Evolutionary conservation across 1,140 invertebrate species (phyloP), one percentile per base, ranked within the genome.

Genomic region (Diachasmimorpha longicaudata): DNA sequence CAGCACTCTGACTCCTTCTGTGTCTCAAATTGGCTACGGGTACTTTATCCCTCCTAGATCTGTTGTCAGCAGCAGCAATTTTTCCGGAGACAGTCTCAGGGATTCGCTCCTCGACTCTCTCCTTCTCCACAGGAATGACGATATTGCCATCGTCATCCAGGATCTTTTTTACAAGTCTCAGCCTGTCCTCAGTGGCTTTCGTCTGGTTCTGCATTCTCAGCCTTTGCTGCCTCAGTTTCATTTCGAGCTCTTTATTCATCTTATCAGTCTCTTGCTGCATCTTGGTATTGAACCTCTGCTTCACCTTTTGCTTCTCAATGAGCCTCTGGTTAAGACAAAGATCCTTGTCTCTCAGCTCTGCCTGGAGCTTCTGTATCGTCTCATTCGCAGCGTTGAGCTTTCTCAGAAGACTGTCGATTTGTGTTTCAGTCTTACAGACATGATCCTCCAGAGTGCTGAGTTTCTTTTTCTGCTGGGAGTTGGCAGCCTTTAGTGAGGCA

Each of bases 1-100:
- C 93, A 8, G 93, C 93, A 8, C 96, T 97, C 44, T 94, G 91
- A 0, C 96, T 96, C 48, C 96, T 89, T 67, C 94, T 89, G 78
- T 96, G 93, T 5, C 94, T 88, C 16, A 91, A 91, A 85, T 96
- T 95, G 0, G 92, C 90, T n/a, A 94, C 91, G 1, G 93, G 90
- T 55, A 83, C 70, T 79, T 81, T 82, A 69, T 88, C 86, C 79
- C 85, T 58, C 23, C 55, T 46, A 5, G 69, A 66, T 37, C 67
- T 58, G 25, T 10, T 68, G 16, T 76, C 68, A 13, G 11, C 39
- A 23, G 42, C n/a, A 58, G 25, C 19, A 21, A 19, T 36, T 25
- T 70, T 42, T n/a, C 23, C 19, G 3, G 58, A 63, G 2, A 25
- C 23, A 25, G 23, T 55, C 48, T 52, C 70, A 58, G 75, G 74